phyloP scores from a whole-genome alignment of 2,113 vertebrate genomes.

The Struthio camelus region DNA sequence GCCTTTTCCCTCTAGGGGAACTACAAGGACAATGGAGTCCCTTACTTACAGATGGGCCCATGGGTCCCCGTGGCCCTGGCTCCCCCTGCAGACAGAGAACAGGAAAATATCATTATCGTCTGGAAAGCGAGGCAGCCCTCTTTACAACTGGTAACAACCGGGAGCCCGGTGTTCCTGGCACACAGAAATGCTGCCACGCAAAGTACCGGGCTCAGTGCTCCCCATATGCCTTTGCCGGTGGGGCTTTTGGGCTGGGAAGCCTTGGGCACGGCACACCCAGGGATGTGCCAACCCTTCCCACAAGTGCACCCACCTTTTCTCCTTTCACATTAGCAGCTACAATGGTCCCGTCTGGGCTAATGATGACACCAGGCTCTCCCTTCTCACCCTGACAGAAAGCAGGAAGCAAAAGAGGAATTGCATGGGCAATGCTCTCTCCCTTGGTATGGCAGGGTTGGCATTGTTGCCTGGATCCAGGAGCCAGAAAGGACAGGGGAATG shows the following conservation, averaged over 20 bases:
- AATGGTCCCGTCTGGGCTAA: conserved; percentile 55
- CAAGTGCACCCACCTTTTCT: conserved; percentile 70
- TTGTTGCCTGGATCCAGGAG: fast-evolving
- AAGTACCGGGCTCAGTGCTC: too few relatives aligned
- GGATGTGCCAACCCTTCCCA: fast-evolving
- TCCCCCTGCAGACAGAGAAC: conserved; percentile 35
- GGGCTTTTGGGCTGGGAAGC: neutral
- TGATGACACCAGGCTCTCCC: conserved; percentile 73
- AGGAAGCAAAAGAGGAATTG: neutral
- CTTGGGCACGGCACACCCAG: neutral
- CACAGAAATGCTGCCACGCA: too few relatives aligned
- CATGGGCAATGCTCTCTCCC: neutral
- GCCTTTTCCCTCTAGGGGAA: fast-evolving
- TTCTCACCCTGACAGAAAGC: conserved; percentile 76
- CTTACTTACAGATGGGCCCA: conserved; percentile 57
- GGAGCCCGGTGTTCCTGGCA: too few relatives aligned
- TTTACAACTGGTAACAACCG: neutral
- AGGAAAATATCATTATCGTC: neutral
- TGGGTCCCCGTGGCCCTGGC: neutral
- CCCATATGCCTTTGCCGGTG: neutral
- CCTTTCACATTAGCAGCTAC: conserved; percentile 48
- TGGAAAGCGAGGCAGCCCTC: neutral
- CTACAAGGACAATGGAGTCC: neutral
- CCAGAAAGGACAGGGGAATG: neutral
- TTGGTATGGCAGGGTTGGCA: neutral